Evolutionary conservation across 1,140 invertebrate genomes (phyloP).

Genomic region (Drosophila tsacasi): DNA sequence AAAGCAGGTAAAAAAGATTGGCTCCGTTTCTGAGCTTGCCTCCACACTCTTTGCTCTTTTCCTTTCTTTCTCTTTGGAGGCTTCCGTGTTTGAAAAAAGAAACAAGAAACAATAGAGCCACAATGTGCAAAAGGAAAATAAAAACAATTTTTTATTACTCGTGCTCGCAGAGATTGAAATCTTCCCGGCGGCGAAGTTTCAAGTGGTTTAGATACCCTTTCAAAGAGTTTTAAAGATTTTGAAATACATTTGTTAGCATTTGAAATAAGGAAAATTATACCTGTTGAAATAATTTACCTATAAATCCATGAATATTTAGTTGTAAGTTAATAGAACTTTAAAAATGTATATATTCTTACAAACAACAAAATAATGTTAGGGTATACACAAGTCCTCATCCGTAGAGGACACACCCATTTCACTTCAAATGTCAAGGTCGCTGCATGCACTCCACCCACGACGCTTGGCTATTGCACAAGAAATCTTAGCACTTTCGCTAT

Average conservation of each 20-base stretch:
- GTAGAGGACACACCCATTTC: neutral
- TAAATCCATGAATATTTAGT: neutral
- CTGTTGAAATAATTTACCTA: neutral
- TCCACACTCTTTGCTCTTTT: slow-evolving; percentile 5
- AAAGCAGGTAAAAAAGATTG: slow-evolving; percentile 60
- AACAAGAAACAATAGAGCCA: slow-evolving; percentile 18
- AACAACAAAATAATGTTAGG: neutral
- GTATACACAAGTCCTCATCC: slow-evolving; percentile 3
- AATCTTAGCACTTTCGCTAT: slow-evolving; percentile 34
- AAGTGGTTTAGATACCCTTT: slow-evolving; percentile 14
- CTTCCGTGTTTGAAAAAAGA: slow-evolving; percentile 59
- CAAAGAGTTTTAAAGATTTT: too few relatives aligned
- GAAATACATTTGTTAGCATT: neutral
- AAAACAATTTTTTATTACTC: slow-evolving; percentile 46
- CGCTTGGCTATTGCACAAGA: neutral
- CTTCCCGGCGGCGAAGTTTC: slow-evolving; percentile 14
- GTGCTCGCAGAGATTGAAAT: slow-evolving; percentile 40
- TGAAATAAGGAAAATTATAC: too few relatives aligned
- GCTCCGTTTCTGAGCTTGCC: slow-evolving; percentile 10
- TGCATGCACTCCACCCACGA: slow-evolving; percentile 5
- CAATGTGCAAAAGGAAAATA: slow-evolving; percentile 16
- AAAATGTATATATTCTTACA: neutral
- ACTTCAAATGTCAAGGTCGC: slow-evolving; percentile 53
- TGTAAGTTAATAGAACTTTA: neutral
- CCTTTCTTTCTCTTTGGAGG: slow-evolving; percentile 21